Conservation (phyloP, 2,797 vertebrate species). For the Semaprochilodus insignis region DNA sequence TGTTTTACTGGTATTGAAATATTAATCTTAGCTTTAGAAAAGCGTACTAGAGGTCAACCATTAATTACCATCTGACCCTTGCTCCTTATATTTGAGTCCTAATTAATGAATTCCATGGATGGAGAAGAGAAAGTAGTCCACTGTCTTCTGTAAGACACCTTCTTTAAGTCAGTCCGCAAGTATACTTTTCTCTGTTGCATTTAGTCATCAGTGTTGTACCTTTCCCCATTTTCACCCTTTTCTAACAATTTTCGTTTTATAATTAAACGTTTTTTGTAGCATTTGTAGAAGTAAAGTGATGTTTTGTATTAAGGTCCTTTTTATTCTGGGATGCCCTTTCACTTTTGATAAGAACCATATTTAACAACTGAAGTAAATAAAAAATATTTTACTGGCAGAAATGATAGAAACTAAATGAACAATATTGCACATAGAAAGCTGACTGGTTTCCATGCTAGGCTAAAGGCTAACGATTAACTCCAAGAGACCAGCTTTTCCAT, state of each 20-base stretch:
- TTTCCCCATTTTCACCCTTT: background rate
- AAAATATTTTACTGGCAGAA: no score
- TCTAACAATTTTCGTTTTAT: background rate
- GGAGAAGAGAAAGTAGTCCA: background rate
- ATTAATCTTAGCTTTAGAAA: background rate
- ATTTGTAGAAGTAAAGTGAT: no score
- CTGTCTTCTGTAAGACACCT: background rate
- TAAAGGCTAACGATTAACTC: no score
- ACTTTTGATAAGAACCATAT: no score
- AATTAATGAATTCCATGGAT: background rate
- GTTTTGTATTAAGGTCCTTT: no score
- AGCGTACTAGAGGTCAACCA: background rate
- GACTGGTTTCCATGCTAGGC: no score
- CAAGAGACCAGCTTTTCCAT: no score
- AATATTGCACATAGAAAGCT: no score
- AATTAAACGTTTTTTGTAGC: background rate
- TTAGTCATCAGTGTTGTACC: background rate
- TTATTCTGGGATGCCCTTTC: no score
- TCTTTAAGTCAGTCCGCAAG: no score
- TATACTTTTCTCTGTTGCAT: background rate
- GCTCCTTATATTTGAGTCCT: background rate
- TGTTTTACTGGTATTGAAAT: background rate
- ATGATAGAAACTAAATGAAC: no score
- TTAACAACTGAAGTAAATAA: no score
- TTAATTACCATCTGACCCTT: slow-evolving; percentile 5